These are phyloP conservation scores for Entelurus aequoreus DNA, from an alignment of 2,113 vertebrate species.

Conservation along the genomic window DNA sequence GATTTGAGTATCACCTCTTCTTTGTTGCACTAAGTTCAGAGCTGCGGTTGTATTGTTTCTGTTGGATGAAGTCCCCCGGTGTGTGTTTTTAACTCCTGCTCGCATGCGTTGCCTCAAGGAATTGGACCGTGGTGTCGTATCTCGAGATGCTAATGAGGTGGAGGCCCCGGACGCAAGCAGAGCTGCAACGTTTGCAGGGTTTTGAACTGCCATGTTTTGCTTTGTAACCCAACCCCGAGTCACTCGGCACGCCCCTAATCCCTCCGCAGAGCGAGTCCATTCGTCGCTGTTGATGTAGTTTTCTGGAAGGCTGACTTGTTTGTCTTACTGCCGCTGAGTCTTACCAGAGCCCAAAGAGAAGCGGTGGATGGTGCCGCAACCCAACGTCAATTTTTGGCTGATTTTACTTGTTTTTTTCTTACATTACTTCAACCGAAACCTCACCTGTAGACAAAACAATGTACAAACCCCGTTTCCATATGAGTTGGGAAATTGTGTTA, in stretches of 20 bases:
- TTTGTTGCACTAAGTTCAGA: neutral
- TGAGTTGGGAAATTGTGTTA: too few species aligned
- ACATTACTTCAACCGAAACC: neutral
- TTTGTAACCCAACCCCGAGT: constrained; percentile 65
- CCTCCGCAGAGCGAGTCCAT: constrained; percentile 44
- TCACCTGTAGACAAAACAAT: neutral
- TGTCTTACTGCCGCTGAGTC: constrained; percentile 57
- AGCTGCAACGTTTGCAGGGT: constrained; percentile 33
- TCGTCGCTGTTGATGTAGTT: constrained; percentile 56
- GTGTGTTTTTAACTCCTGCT: constrained; percentile 34
- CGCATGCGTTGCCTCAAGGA: constrained; percentile 13
- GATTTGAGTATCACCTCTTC: neutral
- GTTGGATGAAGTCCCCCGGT: constrained; percentile 12
- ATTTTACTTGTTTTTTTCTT: constrained; percentile 37
- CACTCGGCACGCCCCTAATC: constrained; percentile 54
- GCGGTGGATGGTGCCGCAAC: constrained; percentile 5
- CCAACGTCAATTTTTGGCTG: constrained; percentile 37
- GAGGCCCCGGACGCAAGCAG: constrained; percentile 46
- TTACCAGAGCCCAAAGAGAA: constrained; percentile 41
- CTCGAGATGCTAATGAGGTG: constrained; percentile 53
- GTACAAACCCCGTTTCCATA: too few species aligned
- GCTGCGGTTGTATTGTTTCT: constrained; percentile 14
- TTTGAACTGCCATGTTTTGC: constrained; percentile 54
- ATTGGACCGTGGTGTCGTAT: constrained; percentile 26
- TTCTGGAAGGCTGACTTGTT: constrained; percentile 62